These are phyloP conservation scores for Fukomys damarensis DNA, from an alignment of 2,113 vertebrate species.

Conservation along the genomic window DNA sequence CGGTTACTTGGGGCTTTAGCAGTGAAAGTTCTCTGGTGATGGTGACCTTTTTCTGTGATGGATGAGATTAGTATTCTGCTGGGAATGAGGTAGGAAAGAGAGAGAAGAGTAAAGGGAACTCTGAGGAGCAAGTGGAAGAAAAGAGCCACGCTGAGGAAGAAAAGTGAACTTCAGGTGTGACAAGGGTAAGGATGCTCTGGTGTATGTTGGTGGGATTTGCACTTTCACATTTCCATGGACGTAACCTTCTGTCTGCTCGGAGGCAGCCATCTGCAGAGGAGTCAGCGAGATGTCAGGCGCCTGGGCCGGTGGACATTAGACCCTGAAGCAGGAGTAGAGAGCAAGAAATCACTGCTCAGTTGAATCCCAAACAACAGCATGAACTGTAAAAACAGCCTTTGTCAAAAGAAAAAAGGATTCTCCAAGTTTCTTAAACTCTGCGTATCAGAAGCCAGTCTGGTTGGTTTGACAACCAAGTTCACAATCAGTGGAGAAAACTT, in stretches of 20 bases:
- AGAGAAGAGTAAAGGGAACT: background rate
- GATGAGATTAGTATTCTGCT: background rate
- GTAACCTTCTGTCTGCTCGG: background rate
- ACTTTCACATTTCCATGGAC: background rate
- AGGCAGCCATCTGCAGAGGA: background rate
- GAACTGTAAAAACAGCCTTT: background rate
- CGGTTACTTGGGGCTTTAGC: background rate
- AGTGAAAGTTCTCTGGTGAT: background rate
- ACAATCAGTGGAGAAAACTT: background rate
- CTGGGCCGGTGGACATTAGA: background rate
- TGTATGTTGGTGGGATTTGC: background rate
- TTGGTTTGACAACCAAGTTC: background rate
- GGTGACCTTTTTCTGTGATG: constrained; percentile 44
- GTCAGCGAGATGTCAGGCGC: background rate
- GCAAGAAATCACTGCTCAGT: background rate
- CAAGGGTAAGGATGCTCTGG: background rate
- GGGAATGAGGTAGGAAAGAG: background rate
- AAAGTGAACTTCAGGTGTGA: background rate
- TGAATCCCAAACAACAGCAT: background rate
- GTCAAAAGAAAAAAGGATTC: background rate
- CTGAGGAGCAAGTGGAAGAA: background rate
- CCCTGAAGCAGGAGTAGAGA: background rate
- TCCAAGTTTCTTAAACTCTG: constrained; percentile 1
- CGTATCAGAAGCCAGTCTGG: background rate
- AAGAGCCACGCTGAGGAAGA: background rate